Evolutionary conservation across 2,797 vertebrate species (phyloP).

Genomic region (Enteromius radiatus): DNA sequence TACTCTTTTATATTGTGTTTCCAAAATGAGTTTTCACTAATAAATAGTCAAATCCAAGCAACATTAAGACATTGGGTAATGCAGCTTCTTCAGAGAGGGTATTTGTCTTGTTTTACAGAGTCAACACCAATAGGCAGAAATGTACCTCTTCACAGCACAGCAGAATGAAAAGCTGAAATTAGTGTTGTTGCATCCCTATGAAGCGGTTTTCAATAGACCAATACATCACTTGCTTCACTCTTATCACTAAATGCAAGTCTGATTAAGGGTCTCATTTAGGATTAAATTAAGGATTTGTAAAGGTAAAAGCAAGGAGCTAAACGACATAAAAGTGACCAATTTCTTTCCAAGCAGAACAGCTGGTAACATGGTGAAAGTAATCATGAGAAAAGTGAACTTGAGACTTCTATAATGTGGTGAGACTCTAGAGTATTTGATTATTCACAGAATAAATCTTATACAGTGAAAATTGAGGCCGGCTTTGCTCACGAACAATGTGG

Average conservation of each 20-base stretch:
- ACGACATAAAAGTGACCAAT: not conserved
- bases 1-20: not conserved
- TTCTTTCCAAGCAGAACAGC: not conserved
- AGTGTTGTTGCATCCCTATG: not conserved
- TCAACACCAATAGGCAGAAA: not conserved
- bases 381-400: not conserved
- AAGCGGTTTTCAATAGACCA: not conserved
- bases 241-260: not conserved
- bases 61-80: not conserved
- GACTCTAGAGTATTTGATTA: not conserved
- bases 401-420: slow-evolving; percentile 3
- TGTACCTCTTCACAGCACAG: not conserved
- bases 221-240: not conserved
- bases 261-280: not conserved
- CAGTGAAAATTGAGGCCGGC: not conserved
- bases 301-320: not conserved
- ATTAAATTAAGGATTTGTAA: not conserved
- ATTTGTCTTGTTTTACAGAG: slow-evolving; percentile 6
- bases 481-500: slow-evolving; percentile 10
- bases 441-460: slow-evolving; percentile 13
- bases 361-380: not conserved
- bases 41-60: not conserved
- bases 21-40: not conserved
- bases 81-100: not conserved
- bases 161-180: not conserved